Evolutionary conservation across 2,113 vertebrate genomes (phyloP).

Genomic region (Conger conger): DNA sequence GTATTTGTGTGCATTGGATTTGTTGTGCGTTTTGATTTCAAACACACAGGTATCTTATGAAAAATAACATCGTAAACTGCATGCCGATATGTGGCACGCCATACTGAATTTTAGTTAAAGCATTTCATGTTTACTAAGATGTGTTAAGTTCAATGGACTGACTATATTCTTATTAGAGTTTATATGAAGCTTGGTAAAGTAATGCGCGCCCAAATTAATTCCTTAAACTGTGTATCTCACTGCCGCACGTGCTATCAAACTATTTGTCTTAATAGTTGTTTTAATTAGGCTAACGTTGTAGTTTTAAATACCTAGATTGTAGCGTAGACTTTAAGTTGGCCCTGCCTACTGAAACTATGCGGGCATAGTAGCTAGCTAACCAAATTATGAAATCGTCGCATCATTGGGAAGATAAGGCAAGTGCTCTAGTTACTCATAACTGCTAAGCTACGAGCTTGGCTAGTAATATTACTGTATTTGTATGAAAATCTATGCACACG

Average conservation of each 20-base stretch:
- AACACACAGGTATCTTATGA: background rate
- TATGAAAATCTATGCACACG: background rate
- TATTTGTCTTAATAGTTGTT: background rate
- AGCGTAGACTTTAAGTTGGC: background rate
- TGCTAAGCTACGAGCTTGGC: background rate
- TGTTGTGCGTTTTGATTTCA: constrained; percentile 31
- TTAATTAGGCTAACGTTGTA: background rate
- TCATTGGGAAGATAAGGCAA: background rate
- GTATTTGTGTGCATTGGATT: constrained; percentile 12
- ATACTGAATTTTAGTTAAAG: background rate
- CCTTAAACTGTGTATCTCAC: background rate
- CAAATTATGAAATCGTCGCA: background rate
- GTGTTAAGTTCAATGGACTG: background rate
- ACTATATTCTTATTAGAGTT: background rate
- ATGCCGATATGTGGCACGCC: background rate
- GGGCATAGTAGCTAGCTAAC: background rate
- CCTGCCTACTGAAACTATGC: background rate
- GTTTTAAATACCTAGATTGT: background rate
- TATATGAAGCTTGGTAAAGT: background rate
- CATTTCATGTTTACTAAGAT: background rate
- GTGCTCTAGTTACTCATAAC: background rate
- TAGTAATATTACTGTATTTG: background rate
- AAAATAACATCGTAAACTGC: background rate
- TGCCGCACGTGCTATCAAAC: background rate
- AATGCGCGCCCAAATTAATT: background rate